These are phyloP conservation scores for Tympanoctomys barrerae DNA, from an alignment of 2,797 vertebrate genomes.

Conservation along the genomic window DNA sequence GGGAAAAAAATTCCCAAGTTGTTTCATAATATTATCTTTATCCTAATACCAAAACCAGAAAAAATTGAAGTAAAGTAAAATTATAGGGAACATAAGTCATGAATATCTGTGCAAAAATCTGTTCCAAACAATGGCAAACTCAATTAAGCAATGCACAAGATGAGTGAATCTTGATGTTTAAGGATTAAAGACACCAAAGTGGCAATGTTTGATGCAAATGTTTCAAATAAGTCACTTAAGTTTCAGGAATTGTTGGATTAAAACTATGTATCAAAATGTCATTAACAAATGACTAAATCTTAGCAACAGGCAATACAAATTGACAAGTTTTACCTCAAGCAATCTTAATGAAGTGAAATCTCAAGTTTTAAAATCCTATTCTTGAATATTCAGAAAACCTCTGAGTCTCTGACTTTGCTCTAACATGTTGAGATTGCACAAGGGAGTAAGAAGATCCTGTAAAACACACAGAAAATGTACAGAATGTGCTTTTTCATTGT, in stretches of 20 bases:
- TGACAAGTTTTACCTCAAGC: background rate
- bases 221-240: background rate
- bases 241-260: background rate
- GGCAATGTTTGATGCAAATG: background rate
- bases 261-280: background rate
- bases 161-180: background rate
- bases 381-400: background rate
- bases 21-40: background rate
- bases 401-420: background rate
- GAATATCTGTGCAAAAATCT: background rate
- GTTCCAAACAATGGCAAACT: background rate
- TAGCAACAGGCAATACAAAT: background rate
- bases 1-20: background rate
- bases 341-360: background rate
- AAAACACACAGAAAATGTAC: background rate
- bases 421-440: background rate
- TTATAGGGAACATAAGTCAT: background rate
- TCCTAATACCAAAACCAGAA: constrained; percentile 2
- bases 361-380: background rate
- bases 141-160: background rate
- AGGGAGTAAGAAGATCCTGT: background rate
- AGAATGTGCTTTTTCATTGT: background rate
- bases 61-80: background rate
- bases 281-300: background rate
- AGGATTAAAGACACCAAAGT: background rate